Evolutionary conservation across 53 echinoderm and acorn worm genomes (phyloP), one percentile per base, ranked within the genome.

Genomic region (Echinometra lucunter): DNA sequence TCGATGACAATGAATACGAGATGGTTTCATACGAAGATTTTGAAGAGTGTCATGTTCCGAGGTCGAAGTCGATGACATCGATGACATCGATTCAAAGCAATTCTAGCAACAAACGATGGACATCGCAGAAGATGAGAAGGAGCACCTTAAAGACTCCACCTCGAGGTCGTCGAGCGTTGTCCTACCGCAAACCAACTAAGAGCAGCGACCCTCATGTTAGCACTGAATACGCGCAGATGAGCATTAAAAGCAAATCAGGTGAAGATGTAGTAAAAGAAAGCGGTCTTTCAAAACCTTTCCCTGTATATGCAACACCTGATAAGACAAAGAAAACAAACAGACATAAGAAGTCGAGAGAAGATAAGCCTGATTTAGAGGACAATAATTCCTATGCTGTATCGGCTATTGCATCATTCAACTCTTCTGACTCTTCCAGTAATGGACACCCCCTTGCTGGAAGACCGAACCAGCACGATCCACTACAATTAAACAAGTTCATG

Each of bases 221-320:
- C 37, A 32, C 57, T 6, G 57, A 92, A 49, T 92, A 92, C 92
- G 38, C 92, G n/a, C 75, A 92, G 38, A 92, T 92, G 92, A 92
- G 92, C 57, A 60, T 92, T 17, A 92, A 78, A 56, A 74, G 57
- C 92, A 92, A 78, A 78, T 15, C 49, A 37, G 56, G 9, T 12
- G 40, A 56, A 25, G 92, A 92, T 17, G 30, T 66, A 6, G 37
- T 8, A 6, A 23, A 88, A 5, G 58, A 40, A n/a, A 55, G 49
- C 53, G 55, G 12, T 56, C 6, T 37, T 58, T 40, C 57, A 2
- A 16, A 40, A 58, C 6, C 58, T 60, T 21, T 57, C 25, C 89
- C 89, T 12, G 58, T 58, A 1, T 89, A 89, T 60, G 58, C 89
- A 23, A 89, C 58, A 60, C 60, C 89, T 19, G 89, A 89, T 89